phyloP scores from a whole-genome alignment of 2,113 vertebrate genomes.

The Atractosteus spatula region DNA sequence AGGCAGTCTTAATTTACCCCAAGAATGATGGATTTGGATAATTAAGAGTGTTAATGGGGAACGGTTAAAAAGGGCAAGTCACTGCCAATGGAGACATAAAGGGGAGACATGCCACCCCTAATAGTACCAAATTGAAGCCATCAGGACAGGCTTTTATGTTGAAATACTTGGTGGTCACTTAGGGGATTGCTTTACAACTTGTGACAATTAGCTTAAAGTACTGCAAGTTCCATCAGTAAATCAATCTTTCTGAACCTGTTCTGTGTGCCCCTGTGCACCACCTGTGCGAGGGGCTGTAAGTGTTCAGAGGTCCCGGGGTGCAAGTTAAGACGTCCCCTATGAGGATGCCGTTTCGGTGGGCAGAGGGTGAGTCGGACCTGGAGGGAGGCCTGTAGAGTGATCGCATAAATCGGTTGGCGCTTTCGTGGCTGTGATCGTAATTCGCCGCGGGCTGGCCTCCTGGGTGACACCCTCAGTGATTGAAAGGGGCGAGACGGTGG shows the following conservation, averaged over 20 bases:
- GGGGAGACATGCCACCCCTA: constrained; percentile 28
- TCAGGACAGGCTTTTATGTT: constrained; percentile 20
- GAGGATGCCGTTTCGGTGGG: no score
- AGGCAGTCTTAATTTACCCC: constrained; percentile 76
- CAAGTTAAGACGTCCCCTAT: no score
- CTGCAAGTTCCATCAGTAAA: constrained; percentile 14
- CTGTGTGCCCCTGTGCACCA: not conserved
- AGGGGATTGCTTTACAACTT: constrained; percentile 32
- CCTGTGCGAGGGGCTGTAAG: no score
- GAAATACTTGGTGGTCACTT: constrained; percentile 11
- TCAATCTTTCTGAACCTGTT: constrained; percentile 28
- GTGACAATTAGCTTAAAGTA: constrained; percentile 20
- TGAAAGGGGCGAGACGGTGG: constrained; percentile 49
- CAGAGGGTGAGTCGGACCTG: constrained; percentile 3
- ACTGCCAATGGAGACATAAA: constrained; percentile 36
- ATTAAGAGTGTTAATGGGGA: constrained; percentile 72
- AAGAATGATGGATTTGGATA: constrained; percentile 77
- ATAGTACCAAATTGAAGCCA: constrained; percentile 14
- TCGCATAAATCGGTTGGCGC: no score
- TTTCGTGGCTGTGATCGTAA: no score
- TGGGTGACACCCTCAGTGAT: constrained; percentile 46
- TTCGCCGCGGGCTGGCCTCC: constrained; percentile 54
- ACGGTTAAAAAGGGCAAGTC: constrained; percentile 63
- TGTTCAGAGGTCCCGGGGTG: no score
- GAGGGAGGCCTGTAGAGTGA: constrained; percentile 22